phyloP scores from a whole-genome alignment of 2,888 invertebrate genomes.

The Torymus auratus region DNA sequence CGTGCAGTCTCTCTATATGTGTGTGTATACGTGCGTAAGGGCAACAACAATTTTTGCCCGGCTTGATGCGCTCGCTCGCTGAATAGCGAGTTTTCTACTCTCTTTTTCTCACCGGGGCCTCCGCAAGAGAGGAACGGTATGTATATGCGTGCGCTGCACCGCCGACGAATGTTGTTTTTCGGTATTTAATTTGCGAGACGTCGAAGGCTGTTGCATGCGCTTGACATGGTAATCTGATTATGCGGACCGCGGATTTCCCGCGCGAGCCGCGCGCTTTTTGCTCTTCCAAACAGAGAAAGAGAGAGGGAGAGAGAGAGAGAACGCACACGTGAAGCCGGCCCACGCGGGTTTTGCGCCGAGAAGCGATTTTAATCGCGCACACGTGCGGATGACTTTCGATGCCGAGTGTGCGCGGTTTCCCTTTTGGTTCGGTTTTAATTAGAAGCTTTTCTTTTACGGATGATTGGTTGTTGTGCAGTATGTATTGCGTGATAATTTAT shows the following conservation, averaged over 20 bases:
- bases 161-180: not conserved
- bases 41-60: not conserved
- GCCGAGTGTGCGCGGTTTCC: not conserved
- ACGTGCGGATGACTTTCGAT: not conserved
- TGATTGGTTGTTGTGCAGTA: too few species aligned
- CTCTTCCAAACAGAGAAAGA: too few species aligned
- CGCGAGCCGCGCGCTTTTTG: too few species aligned
- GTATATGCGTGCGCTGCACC: too few species aligned
- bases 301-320: too few species aligned
- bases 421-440: not conserved
- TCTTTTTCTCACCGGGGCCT: not conserved
- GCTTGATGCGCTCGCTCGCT: constrained; percentile 15
- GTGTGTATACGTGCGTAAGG: not conserved
- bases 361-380: constrained; percentile 23
- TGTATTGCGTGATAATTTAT: too few species aligned
- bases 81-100: constrained; percentile 28
- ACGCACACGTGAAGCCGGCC: too few species aligned
- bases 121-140: not conserved
- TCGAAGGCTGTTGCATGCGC: constrained; percentile 1
- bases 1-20: not conserved
- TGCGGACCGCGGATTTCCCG: not conserved
- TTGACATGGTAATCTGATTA: constrained; percentile 42
- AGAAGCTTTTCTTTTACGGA: not conserved
- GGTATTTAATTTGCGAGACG: constrained; percentile 41
- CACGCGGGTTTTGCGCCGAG: too few species aligned